These are phyloP conservation scores for Drosophila aff. DNA, from an alignment of 1,140 invertebrate genomes.

Conservation along the genomic window DNA sequence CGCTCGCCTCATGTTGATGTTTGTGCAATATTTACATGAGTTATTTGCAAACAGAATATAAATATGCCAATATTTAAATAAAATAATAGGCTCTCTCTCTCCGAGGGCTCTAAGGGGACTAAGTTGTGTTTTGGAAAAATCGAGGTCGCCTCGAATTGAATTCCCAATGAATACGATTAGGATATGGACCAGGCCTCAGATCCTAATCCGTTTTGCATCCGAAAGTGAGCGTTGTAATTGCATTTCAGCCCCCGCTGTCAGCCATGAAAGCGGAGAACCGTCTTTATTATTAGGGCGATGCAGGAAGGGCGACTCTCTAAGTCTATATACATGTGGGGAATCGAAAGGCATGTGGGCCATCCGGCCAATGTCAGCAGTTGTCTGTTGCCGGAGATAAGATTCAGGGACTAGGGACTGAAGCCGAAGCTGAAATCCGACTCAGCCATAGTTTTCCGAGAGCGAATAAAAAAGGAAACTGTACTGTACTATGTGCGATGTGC, in stretches of 20 bases:
- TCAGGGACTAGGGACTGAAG: conserved; percentile 3
- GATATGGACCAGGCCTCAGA: neutral
- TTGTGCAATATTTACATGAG: conserved; percentile 46
- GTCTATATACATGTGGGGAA: neutral
- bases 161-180: conserved; percentile 1
- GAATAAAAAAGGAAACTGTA: conserved; percentile 8
- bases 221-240: conserved; percentile 14
- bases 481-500: neutral
- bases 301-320: neutral
- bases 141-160: neutral
- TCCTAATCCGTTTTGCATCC: neutral
- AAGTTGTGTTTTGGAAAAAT: conserved; percentile 19
- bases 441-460: conserved; percentile 19
- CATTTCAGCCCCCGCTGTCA: neutral
- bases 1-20: conserved; percentile 25
- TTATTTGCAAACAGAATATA: conserved; percentile 50
- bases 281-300: conserved; percentile 1
- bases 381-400: conserved; percentile 38
- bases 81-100: conserved; percentile 20
- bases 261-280: neutral
- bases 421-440: conserved; percentile 13
- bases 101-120: neutral
- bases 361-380: conserved; percentile 9
- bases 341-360: neutral
- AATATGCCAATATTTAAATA: conserved; percentile 38